Evolutionary conservation across 2,888 invertebrate species (phyloP).

Genomic region (Lydus trimaculatus): DNA sequence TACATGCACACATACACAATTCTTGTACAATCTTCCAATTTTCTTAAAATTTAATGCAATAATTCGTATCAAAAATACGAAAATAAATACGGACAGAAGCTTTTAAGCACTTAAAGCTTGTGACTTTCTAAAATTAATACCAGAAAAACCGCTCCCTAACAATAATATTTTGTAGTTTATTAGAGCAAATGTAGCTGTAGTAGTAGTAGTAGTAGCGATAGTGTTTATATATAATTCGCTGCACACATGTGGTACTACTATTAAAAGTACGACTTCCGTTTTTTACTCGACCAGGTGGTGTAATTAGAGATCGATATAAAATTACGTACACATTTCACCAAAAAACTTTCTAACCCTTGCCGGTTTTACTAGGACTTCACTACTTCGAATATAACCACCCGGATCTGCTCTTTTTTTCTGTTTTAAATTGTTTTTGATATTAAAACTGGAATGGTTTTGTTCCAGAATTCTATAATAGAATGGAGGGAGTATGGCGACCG

Average conservation of each 20-base stretch:
- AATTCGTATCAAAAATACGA: neutral
- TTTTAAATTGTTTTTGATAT: neutral
- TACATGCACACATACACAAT: too few species aligned
- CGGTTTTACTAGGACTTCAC: neutral
- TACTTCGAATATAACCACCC: too few species aligned
- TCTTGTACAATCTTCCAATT: neutral
- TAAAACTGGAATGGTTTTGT: constrained; percentile 8
- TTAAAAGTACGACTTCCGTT: constrained; percentile 26
- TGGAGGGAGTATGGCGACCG: constrained; percentile 43
- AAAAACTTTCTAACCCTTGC: neutral
- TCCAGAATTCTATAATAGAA: constrained; percentile 25
- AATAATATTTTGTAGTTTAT: constrained; percentile 18
- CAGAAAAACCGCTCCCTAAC: constrained; percentile 19
- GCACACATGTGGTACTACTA: constrained; percentile 28
- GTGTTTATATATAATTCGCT: neutral
- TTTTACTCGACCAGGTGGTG: constrained; percentile 35
- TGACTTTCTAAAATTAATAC: neutral
- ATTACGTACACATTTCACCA: constrained; percentile 19
- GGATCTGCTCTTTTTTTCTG: too few species aligned
- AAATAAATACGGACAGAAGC: constrained; percentile 15
- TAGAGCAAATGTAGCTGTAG: constrained; percentile 13
- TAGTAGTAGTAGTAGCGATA: neutral
- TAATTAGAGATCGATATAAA: constrained; percentile 40
- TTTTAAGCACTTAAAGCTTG: constrained; percentile 22
- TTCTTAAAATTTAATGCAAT: neutral